Evolutionary conservation across 2,888 invertebrate genomes (phyloP).

Genomic region (Sylvicola cinctus): DNA sequence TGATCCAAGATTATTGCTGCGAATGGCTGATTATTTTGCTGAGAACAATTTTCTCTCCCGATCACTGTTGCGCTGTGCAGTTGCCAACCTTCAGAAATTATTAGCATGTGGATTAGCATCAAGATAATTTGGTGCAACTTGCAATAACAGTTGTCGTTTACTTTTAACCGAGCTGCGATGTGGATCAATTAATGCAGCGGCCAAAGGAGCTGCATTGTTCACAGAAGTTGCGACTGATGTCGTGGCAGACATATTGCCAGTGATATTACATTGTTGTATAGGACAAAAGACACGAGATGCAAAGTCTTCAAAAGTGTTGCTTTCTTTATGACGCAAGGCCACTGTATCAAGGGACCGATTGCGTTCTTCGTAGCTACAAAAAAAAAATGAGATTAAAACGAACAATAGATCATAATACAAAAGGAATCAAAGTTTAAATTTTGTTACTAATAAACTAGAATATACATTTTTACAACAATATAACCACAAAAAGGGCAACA

Average conservation of each 20-base stretch:
- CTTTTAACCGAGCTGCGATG: constrained; percentile 22
- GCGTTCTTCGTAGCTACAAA: constrained; percentile 71
- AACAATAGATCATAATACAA: constrained; percentile 4
- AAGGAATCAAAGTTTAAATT: constrained; percentile 4
- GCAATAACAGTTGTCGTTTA: constrained; percentile 1
- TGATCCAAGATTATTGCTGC: constrained; percentile 18
- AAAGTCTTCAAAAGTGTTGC: constrained; percentile 81
- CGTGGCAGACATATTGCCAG: constrained; percentile 11
- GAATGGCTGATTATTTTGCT: constrained; percentile 14
- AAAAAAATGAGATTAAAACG: constrained; percentile 7
- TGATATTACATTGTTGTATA: constrained; percentile 22
- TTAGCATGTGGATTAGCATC: too few relatives aligned
- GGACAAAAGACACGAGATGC: constrained; percentile 50
- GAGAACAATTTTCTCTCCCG: not conserved
- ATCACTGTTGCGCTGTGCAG: too few relatives aligned
- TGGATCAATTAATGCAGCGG: constrained; percentile 38
- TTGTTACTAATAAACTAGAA: constrained; percentile 1
- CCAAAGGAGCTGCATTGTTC: constrained; percentile 25
- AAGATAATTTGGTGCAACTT: too few relatives aligned
- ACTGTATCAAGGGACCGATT: constrained; percentile 68
- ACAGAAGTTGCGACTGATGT: not conserved
- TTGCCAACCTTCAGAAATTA: too few relatives aligned
- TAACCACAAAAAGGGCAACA: constrained; percentile 10
- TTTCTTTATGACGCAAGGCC: constrained; percentile 64
- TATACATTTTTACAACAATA: not conserved